Percentiles rank a stretch among this genome's conserved stretches.
These are phyloP conservation scores for human (Homo sapiens) DNA, from an alignment of 2,113 vertebrate species.

Conservation along the genomic window DNA sequence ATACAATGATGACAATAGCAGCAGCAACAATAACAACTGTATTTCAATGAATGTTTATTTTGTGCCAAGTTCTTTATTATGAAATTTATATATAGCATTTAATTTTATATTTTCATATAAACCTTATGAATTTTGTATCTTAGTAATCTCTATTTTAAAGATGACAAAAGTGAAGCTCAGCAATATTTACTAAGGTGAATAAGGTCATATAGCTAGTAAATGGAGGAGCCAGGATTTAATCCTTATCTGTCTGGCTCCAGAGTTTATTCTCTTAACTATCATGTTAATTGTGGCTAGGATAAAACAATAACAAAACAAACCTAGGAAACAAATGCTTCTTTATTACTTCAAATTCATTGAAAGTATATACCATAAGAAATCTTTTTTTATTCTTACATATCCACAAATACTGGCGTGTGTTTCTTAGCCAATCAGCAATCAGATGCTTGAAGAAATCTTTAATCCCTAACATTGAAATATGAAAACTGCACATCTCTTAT, in stretches of 20 bases:
- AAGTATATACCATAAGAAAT: slow-evolving; percentile 6
- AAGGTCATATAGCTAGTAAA: not conserved
- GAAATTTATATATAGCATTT: not conserved
- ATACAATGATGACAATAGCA: not conserved
- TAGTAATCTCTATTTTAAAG: slow-evolving; percentile 27
- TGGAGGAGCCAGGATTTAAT: not conserved
- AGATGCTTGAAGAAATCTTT: slow-evolving; percentile 1
- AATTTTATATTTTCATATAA: slow-evolving; percentile 22
- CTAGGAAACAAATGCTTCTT: not conserved
- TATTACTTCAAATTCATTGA: slow-evolving; percentile 48
- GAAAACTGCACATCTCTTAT: not conserved
- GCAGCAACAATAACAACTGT: not conserved
- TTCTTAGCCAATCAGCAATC: slow-evolving; percentile 46
- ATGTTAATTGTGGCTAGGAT: slow-evolving; percentile 66
- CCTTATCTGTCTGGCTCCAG: slow-evolving; percentile 37
- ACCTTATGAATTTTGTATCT: slow-evolving; percentile 13
- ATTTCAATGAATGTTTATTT: not conserved
- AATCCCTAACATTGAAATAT: not conserved
- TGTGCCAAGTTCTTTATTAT: not conserved
- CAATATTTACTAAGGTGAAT: not conserved
- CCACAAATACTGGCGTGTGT: not conserved
- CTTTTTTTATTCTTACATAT: not conserved
- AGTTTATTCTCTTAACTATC: slow-evolving; percentile 44
- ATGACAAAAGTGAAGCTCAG: not conserved
- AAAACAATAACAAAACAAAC: slow-evolving; percentile 60